A percentile compares a stretch with the other conserved stretches of the same genome.
Conservation (phyloP, 2,113 vertebrate genomes). For the Pipra filicauda region DNA sequence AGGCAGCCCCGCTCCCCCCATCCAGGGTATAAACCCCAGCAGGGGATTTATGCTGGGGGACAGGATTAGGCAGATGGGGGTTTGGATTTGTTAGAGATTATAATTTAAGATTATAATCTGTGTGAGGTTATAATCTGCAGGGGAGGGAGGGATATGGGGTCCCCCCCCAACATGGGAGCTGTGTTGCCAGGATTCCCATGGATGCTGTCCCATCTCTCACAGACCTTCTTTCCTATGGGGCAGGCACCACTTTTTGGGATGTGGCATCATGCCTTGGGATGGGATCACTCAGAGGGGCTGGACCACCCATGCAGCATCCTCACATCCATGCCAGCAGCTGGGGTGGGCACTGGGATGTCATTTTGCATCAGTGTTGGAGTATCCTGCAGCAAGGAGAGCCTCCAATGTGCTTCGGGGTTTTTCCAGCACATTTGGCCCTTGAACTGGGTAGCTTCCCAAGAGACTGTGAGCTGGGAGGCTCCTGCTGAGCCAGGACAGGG, state of each 20-base stretch:
- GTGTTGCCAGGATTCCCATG: neutral
- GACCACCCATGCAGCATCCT: slow-evolving; percentile 20
- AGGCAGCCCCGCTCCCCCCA: rapidly evolving
- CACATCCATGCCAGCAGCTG: neutral
- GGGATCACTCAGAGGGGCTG: neutral
- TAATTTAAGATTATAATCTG: neutral
- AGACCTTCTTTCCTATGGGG: neutral
- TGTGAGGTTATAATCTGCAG: neutral
- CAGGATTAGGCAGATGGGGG: neutral
- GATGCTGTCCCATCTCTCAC: neutral
- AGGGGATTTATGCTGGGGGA: neutral
- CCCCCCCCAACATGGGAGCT: rapidly evolving
- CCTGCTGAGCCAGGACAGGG: neutral
- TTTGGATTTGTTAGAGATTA: neutral
- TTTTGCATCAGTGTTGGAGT: rapidly evolving
- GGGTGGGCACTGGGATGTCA: slow-evolving; percentile 22
- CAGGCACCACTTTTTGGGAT: neutral
- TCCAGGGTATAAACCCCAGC: neutral
- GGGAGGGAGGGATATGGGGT: neutral
- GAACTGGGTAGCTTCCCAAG: neutral
- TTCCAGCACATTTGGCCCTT: neutral
- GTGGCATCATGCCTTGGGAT: neutral
- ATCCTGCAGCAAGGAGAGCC: neutral
- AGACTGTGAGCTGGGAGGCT: neutral
- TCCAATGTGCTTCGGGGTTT: rapidly evolving